Percentiles rank a stretch among this genome's conserved stretches.
Conservation (phyloP, 2,113 vertebrate species). For the Myrmecobius fasciatus region DNA sequence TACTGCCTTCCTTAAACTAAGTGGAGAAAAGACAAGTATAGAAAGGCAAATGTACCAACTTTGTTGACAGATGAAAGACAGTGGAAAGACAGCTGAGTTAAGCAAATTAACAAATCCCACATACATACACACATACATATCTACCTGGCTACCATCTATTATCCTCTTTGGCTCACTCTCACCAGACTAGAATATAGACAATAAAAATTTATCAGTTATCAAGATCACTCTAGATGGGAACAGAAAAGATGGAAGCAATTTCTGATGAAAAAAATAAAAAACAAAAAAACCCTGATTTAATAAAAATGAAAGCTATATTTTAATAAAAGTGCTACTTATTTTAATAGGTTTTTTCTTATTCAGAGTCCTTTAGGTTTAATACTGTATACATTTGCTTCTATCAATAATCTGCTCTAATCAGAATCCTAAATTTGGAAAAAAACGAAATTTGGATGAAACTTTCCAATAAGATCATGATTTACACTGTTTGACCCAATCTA, state of each 20-base stretch:
- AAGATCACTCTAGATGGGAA: background rate
- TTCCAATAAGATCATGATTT: background rate
- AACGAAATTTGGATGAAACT: background rate
- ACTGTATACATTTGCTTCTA: background rate
- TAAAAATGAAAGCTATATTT: background rate
- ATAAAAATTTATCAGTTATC: background rate
- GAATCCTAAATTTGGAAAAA: background rate
- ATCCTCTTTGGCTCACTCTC: background rate
- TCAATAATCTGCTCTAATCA: background rate
- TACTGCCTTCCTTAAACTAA: background rate
- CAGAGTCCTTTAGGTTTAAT: background rate
- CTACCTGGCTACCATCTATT: background rate
- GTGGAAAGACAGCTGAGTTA: background rate
- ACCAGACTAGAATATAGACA: background rate
- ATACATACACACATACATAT: background rate
- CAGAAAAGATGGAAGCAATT: background rate
- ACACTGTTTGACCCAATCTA: background rate
- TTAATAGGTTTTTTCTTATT: background rate
- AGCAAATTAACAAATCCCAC: background rate
- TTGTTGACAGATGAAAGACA: background rate
- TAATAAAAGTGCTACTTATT: background rate
- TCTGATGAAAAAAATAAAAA: background rate
- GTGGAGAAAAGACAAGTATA: background rate
- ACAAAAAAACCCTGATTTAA: background rate
- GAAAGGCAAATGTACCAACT: background rate